phyloP scores from a whole-genome alignment of 1,140 invertebrate genomes.

The Lepidurus arcticus region DNA sequence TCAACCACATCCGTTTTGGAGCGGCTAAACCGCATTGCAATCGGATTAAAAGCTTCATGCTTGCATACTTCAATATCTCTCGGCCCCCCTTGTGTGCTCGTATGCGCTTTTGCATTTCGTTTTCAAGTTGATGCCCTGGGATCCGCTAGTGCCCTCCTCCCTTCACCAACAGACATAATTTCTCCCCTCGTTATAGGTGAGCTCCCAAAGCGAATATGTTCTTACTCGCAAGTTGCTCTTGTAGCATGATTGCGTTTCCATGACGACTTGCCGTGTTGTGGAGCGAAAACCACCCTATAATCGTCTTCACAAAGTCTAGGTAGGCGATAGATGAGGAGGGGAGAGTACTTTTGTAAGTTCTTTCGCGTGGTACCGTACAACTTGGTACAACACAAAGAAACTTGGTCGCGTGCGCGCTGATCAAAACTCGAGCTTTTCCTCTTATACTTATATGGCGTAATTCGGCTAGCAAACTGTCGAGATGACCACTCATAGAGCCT shows the following conservation, averaged over 20 bases:
- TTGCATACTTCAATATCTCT: conserved; percentile 16
- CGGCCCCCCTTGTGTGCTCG: not conserved
- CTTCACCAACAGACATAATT: conserved; percentile 11
- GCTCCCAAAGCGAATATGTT: not conserved
- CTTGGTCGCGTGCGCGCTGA: not conserved
- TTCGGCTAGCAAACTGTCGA: too few relatives aligned
- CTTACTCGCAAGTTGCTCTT: not conserved
- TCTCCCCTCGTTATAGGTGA: conserved; percentile 10
- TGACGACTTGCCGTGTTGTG: conserved; percentile 18
- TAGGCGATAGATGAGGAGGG: not conserved
- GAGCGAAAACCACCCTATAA: conserved; percentile 1
- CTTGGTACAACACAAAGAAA: not conserved
- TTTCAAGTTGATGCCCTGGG: not conserved
- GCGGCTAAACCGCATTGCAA: not conserved
- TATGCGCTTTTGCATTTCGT: conserved; percentile 1
- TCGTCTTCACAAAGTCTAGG: not conserved
- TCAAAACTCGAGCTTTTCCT: not conserved
- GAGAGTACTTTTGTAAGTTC: not conserved
- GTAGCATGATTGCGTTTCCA: not conserved
- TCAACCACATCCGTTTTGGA: conserved; percentile 2
- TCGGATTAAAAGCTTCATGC: conserved; percentile 9
- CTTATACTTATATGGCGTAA: not conserved
- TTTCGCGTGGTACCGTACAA: not conserved
- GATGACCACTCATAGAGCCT: too few relatives aligned
- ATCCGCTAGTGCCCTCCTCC: not conserved